phyloP scores from a whole-genome alignment of 2,797 vertebrate species.

The Poeciliopsis turneri region DNA sequence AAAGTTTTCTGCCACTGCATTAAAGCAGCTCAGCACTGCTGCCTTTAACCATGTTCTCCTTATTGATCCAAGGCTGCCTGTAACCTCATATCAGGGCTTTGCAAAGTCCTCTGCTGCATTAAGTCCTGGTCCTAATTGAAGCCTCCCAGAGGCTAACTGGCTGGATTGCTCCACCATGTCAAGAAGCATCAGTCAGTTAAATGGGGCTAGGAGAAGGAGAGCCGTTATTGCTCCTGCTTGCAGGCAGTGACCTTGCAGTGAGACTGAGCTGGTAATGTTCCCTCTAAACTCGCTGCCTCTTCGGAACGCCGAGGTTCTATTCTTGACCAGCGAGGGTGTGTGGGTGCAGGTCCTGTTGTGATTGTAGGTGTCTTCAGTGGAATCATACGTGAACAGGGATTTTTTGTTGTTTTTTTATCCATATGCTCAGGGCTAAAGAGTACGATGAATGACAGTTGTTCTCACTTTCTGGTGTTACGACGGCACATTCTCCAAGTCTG shows the following conservation, averaged over 20 bases:
- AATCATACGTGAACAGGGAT: conserved; percentile 4
- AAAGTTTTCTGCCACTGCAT: conserved; percentile 16
- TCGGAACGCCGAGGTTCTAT: conserved; percentile 42
- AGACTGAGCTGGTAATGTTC: conserved; percentile 63
- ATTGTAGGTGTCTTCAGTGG: conserved; percentile 3
- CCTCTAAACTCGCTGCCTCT: conserved; percentile 42
- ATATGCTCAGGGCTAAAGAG: conserved; percentile 13
- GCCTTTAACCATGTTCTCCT: conserved; percentile 52
- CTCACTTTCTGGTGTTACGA: conserved; percentile 48
- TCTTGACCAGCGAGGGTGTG: conserved; percentile 17
- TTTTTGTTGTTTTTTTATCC: not conserved
- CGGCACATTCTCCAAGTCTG: conserved; percentile 41
- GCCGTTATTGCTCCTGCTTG: conserved; percentile 71
- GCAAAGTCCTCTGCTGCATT: conserved; percentile 75
- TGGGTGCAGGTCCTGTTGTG: not conserved
- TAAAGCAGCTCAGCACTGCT: conserved; percentile 7
- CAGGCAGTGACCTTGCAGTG: conserved; percentile 77
- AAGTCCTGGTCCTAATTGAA: conserved; percentile 80
- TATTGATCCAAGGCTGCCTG: conserved; percentile 71
- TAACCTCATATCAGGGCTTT: conserved; percentile 67
- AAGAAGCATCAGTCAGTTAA: conserved; percentile 84
- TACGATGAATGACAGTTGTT: conserved; percentile 39
- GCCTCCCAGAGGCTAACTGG: conserved; percentile 77
- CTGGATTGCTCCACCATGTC: conserved; percentile 76
- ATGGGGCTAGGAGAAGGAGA: conserved; percentile 75